Base-by-base conservation (phyloP, 2,797 vertebrate species). In the Falco naumanni region DNA sequence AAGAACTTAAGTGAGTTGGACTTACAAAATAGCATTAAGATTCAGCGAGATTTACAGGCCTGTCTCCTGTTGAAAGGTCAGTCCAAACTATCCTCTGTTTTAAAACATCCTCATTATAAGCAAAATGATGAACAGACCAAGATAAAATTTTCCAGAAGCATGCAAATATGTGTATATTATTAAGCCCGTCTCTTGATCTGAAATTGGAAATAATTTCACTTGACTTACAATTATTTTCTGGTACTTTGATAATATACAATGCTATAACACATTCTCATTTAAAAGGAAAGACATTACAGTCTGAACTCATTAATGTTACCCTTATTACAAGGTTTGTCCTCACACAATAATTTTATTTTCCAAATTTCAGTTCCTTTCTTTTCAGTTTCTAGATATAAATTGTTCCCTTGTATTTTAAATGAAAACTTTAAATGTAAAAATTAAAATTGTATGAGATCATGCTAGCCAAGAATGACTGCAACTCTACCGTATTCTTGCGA, bases 191-290 rank as follows among this genome's bases (percentile, higher is more conserved):
- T 69, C 77, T 72, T 90, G 45, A 84, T 63, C 31, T 71, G 82
- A 89, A 95, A 70, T 2, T 53, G n/a, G 50, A 90, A 95, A 84
- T 75, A 70, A 80, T 95, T 79, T 80, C 56, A 70, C 43, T 93
- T 77, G 71, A 92, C 20, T 48, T 72, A 89, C 15, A 70, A 33
- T 83, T 91, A 80, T 59, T 89, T 20, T 82, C 60, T 76, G 2
- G 0, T 68, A 66, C 34, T 74, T 31, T 57, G 68, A 51, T 54
- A 76, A 79, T 54, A 76, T 20, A 87, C 25, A 92, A 39, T 21
- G 26, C 50, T 84, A 26, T n/a, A 72, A 84, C 13, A 82, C 78
- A 41, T 78, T 60, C 25, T 43, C 37, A 51, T 53, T 89, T 92
- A 86, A 64, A 71, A 37, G 37, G 41, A 84, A 78, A 72, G 33